phyloP scores from a whole-genome alignment of 2,888 invertebrate genomes.

The Desoria tigrina region DNA sequence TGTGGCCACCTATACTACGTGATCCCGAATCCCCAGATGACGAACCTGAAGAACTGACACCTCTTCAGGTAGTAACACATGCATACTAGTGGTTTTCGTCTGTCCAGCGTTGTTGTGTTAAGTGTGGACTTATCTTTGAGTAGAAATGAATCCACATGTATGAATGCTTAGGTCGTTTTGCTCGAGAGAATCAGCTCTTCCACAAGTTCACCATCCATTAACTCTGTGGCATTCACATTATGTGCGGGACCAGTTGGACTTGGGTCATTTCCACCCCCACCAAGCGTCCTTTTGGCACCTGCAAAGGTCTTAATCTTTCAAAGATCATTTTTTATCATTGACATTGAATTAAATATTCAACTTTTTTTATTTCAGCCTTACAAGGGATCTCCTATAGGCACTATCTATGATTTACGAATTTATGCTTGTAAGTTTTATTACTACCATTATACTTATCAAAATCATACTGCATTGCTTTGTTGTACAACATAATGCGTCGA shows the following conservation, averaged over 20 bases:
- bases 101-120: too few relatives aligned
- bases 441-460: too few relatives aligned
- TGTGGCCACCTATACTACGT: conserved; percentile 70
- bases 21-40: conserved; percentile 46
- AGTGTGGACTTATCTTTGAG: background rate
- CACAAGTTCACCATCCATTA: conserved; percentile 46
- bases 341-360: too few relatives aligned
- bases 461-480: too few relatives aligned
- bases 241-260: conserved; percentile 54
- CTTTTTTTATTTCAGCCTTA: too few relatives aligned
- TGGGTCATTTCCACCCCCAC: conserved; percentile 80
- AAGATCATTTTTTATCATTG: too few relatives aligned
- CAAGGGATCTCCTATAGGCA: conserved; percentile 86
- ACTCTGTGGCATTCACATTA: conserved; percentile 50
- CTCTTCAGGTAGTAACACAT: conserved; percentile 80
- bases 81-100: background rate
- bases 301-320: too few relatives aligned
- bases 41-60: conserved; percentile 65
- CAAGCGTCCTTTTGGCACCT: conserved; percentile 84
- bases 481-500: too few relatives aligned
- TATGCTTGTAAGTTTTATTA: conserved; percentile 71
- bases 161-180: conserved; percentile 42
- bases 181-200: conserved; percentile 49
- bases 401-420: conserved; percentile 83
- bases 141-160: background rate